A percentile compares a stretch with the other conserved stretches of the same genome.
Conservation (phyloP, 2,797 vertebrate genomes). For the Periparus ater region DNA sequence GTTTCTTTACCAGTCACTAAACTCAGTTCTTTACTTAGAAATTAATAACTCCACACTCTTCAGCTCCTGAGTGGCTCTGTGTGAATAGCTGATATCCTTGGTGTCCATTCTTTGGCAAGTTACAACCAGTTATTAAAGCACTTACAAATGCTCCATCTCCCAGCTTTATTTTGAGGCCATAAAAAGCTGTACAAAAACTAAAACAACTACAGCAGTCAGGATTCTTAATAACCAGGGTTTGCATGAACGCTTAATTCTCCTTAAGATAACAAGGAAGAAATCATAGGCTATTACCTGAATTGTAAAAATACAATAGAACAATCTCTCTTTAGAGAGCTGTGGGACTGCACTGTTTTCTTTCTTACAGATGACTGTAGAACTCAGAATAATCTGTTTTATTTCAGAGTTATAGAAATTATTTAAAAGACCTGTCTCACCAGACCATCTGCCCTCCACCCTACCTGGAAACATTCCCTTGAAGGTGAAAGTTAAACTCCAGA, state of each 20-base stretch:
- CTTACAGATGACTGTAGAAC: background rate
- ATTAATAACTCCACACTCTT: constrained; percentile 16
- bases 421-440: background rate
- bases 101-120: background rate
- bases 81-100: constrained; percentile 36
- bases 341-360: background rate
- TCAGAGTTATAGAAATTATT: background rate
- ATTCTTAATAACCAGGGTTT: background rate
- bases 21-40: background rate
- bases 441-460: background rate
- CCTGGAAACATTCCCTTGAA: background rate
- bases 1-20: background rate
- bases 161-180: constrained; percentile 8
- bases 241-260: background rate
- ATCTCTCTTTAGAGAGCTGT: background rate
- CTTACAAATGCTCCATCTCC: background rate
- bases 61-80: background rate
- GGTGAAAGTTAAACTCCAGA: background rate
- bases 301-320: background rate
- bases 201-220: background rate
- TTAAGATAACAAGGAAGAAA: background rate
- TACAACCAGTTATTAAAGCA: constrained; percentile 42
- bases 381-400: background rate
- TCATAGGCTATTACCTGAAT: background rate
- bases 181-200: background rate